phyloP scores from a whole-genome alignment of 2,888 invertebrate genomes.

The Cryptops parisi region DNA sequence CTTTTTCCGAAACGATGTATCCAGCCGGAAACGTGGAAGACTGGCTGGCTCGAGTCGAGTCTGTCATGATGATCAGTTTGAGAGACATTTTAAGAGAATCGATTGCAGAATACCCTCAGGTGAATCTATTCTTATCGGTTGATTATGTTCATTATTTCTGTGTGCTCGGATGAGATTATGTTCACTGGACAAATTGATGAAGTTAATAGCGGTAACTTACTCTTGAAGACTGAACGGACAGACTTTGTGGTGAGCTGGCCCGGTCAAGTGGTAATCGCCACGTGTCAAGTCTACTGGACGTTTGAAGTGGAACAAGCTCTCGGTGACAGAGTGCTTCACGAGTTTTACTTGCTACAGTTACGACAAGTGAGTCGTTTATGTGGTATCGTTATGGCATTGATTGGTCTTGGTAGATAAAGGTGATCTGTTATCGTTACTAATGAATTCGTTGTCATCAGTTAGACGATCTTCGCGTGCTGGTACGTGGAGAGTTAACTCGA shows the following conservation, averaged over 20 bases:
- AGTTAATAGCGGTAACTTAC: not conserved
- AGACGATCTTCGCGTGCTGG: slow-evolving; percentile 51
- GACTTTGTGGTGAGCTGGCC: slow-evolving; percentile 64
- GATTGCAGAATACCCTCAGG: slow-evolving; percentile 33
- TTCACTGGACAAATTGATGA: not conserved
- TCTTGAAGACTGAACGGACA: slow-evolving; percentile 32
- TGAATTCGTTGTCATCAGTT: slow-evolving; percentile 36
- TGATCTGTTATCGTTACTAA: not conserved
- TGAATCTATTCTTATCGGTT: not conserved
- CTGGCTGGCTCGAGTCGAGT: slow-evolving; percentile 54
- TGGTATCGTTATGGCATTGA: too few species aligned
- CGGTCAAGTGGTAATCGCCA: slow-evolving; percentile 62
- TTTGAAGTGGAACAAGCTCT: slow-evolving; percentile 52
- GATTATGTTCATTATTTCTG: not conserved
- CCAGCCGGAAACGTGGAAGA: slow-evolving; percentile 58
- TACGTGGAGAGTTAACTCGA: slow-evolving; percentile 50
- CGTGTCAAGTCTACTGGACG: slow-evolving; percentile 57
- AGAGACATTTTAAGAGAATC: slow-evolving; percentile 36
- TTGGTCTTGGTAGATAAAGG: not conserved
- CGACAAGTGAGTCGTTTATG: slow-evolving; percentile 34
- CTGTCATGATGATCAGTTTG: slow-evolving; percentile 50
- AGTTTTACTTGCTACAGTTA: slow-evolving; percentile 41
- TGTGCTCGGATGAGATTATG: too few species aligned
- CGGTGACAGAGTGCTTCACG: slow-evolving; percentile 35
- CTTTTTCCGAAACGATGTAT: slow-evolving; percentile 47